These are phyloP conservation scores for Clarias pachynema DNA, from an alignment of 2,797 vertebrate genomes.

Conservation along the genomic window DNA sequence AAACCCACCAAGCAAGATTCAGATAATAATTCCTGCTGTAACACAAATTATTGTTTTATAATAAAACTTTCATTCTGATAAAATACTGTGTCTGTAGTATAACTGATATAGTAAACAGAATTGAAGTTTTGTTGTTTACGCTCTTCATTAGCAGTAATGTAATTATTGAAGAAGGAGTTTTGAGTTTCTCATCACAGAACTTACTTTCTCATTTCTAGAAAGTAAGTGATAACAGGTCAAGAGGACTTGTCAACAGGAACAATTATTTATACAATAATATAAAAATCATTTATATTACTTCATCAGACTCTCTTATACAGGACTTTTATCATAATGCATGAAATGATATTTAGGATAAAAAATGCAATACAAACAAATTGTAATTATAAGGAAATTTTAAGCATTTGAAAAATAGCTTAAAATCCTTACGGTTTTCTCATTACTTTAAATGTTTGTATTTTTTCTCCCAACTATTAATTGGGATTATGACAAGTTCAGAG, in stretches of 20 bases:
- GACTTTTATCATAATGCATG: not conserved
- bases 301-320: not conserved
- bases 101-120: not conserved
- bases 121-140: not conserved
- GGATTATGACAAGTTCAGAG: too few species aligned
- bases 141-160: not conserved
- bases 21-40: not conserved
- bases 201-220: not conserved
- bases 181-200: not conserved
- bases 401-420: not conserved
- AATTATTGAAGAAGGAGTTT: not conserved
- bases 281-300: not conserved
- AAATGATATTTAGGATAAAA: not conserved
- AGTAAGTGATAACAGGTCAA: not conserved
- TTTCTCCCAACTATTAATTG: too few species aligned
- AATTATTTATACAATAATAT: too few species aligned
- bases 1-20: too few species aligned
- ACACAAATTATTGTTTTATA: not conserved
- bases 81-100: not conserved
- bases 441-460: too few species aligned
- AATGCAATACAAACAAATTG: not conserved
- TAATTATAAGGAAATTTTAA: not conserved
- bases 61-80: not conserved
- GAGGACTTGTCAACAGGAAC: not conserved
- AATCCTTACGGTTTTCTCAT: too few species aligned